These are phyloP conservation scores for Xiphorhynchus elegans DNA, from an alignment of 2,113 vertebrate genomes.

Conservation along the genomic window DNA sequence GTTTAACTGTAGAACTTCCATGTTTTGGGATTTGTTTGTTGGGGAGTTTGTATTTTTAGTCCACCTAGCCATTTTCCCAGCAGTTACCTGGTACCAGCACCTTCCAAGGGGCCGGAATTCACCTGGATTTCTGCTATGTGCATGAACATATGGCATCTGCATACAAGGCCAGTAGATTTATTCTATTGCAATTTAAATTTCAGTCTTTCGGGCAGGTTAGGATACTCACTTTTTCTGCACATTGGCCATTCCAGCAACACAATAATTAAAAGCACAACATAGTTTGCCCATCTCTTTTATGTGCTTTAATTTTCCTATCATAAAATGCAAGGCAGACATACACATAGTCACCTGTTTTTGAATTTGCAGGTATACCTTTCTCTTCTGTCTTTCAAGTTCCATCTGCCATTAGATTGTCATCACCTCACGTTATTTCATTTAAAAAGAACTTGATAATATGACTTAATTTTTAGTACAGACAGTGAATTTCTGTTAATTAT, in stretches of 20 bases:
- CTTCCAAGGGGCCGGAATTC: background rate
- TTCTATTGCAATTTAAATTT: background rate
- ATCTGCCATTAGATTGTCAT: background rate
- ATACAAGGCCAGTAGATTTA: background rate
- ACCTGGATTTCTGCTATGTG: background rate
- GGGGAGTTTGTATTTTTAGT: background rate
- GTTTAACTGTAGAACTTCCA: rapidly evolving
- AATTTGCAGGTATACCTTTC: background rate
- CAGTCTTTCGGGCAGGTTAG: background rate
- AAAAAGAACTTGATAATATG: background rate
- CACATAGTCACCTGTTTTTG: background rate
- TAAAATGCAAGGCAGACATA: background rate
- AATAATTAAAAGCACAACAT: background rate
- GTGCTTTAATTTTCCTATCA: background rate
- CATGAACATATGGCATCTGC: background rate
- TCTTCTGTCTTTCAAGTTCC: background rate
- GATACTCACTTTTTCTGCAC: background rate
- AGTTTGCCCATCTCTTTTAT: background rate
- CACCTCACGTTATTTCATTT: background rate
- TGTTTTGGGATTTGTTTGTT: background rate
- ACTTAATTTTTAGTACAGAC: background rate
- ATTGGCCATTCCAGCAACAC: rapidly evolving
- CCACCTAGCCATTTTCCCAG: background rate
- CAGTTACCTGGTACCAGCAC: background rate
- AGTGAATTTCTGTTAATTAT: background rate